Base-by-base conservation (phyloP, 2,888 invertebrate genomes). In the Andrena camellia region DNA sequence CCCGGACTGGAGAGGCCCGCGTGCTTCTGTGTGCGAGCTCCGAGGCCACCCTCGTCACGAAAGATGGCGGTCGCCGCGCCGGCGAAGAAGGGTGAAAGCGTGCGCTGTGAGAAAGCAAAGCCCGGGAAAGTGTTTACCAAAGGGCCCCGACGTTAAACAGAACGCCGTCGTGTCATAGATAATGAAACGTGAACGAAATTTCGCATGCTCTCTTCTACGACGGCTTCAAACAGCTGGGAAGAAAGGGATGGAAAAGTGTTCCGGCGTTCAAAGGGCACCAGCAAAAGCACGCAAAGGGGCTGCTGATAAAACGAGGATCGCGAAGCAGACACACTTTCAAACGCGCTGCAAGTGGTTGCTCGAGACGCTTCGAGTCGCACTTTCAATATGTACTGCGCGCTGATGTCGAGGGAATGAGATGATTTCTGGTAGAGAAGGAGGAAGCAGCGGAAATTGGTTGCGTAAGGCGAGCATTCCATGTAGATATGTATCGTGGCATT, bases 141-240 rank as follows among this genome's bases (percentile, higher is more conserved):
- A 86, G 89, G 78, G 73, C 54, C 50, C 29, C 77, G 87, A 90
- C 90, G 88, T 91, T 91, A 92, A 92, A 92, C 90, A 87, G 86
- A 90, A 88, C 87, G 82, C 84, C 85, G 83, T 86, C 80, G 71
- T 83, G 70, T 66, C 81, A 80, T 84, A 84, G 89, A 90, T 90
- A 91, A 91, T 88, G 89, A 89, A 63, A 86, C 64, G 57, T 75
- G 78, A 68, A 87, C 81, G 83, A 78, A 80, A 83, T 73, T 79
- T 84, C 74, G 74, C 69, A 66, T 71, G 54, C 31, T 52, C 68
- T 67, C 29, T 31, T 50, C 29, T n/a, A 17, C 72, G 62, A 26
- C 63, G 20, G 68, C 75, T 52, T 76, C 35, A 59, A 54, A 73
- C 72, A 66, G 59, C 33, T 62, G 52, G 50, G 29, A 42, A 57